Conservation (phyloP, 2,113 vertebrate genomes). For the Condylura cristata region DNA sequence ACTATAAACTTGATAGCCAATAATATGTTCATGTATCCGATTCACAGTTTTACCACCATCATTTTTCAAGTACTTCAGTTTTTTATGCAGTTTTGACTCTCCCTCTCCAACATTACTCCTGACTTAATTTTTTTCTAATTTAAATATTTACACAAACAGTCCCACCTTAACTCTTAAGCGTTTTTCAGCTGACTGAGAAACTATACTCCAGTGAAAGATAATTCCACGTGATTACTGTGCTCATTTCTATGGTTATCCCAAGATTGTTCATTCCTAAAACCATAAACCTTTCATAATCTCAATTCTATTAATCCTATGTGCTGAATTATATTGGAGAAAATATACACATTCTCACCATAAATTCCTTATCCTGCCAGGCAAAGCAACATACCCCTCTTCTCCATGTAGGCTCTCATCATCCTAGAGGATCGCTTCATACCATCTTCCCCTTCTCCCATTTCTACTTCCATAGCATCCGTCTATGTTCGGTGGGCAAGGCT, state of each 20-base stretch:
- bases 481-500: background rate
- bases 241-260: background rate
- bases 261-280: background rate
- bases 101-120: background rate
- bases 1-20: background rate
- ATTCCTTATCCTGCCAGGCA: background rate
- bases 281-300: background rate
- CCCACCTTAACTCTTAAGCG: background rate
- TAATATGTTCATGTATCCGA: background rate
- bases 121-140: background rate
- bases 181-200: background rate
- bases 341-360: background rate
- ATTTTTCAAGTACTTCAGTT: background rate
- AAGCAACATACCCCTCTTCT: background rate
- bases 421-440: background rate
- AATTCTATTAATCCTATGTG: background rate
- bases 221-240: background rate
- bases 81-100: background rate
- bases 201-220: background rate
- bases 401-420: background rate
- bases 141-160: background rate
- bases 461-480: background rate
- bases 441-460: background rate
- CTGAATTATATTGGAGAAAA: background rate
- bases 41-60: background rate